phyloP scores from a whole-genome alignment of 2,888 invertebrate genomes.

The Exephanes ischioxanthus region DNA sequence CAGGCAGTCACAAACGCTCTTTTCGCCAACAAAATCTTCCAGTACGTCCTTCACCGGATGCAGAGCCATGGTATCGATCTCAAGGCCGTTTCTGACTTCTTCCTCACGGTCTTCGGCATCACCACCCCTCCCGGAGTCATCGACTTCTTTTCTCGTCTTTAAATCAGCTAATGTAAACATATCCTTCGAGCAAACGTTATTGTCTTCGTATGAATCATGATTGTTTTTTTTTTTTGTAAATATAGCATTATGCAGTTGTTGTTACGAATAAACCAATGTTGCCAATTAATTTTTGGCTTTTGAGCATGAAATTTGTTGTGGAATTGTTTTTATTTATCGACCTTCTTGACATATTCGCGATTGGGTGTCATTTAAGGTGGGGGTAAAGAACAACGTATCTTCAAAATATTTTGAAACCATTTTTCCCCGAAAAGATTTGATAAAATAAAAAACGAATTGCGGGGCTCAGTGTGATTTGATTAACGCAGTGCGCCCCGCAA shows the following conservation, averaged over 20 bases:
- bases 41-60: slow-evolving; percentile 64
- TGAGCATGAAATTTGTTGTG: not conserved
- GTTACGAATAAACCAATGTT: slow-evolving; percentile 30
- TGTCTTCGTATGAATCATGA: slow-evolving; percentile 10
- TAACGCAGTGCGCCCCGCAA: no score
- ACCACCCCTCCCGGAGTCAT: slow-evolving; percentile 63
- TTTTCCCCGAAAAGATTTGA: no score
- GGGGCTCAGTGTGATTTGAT: no score
- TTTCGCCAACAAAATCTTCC: slow-evolving; percentile 53
- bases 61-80: slow-evolving; percentile 74
- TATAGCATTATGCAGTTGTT: slow-evolving; percentile 36
- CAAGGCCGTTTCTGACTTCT: slow-evolving; percentile 56
- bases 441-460: no score
- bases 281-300: not conserved
- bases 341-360: slow-evolving; percentile 19
- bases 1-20: slow-evolving; percentile 69
- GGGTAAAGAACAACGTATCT: no score
- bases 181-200: not conserved
- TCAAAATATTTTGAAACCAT: no score
- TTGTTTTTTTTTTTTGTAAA: slow-evolving; percentile 21
- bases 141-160: slow-evolving; percentile 10
- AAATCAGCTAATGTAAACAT: not conserved
- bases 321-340: slow-evolving; percentile 7
- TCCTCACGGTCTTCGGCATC: slow-evolving; percentile 71
- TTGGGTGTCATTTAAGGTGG: not conserved